These are phyloP conservation scores for Drosophila yakuba DNA, from an alignment of 1,140 invertebrate genomes.

Conservation along the genomic window DNA sequence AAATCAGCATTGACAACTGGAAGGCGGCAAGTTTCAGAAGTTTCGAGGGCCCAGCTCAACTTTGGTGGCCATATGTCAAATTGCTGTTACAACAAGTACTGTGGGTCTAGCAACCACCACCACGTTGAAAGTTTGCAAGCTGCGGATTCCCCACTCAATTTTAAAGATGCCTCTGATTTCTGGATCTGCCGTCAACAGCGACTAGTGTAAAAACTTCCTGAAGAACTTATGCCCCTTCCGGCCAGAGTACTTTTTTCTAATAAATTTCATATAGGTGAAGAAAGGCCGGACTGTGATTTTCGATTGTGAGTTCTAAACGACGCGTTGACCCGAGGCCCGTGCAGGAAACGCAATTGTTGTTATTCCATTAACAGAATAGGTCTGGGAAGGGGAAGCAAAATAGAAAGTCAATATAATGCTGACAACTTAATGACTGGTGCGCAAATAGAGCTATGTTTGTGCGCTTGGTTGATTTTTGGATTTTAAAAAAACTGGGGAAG, in stretches of 20 bases:
- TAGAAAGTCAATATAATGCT: conserved; percentile 74
- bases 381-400: conserved; percentile 25
- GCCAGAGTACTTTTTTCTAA: conserved; percentile 62
- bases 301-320: conserved; percentile 46
- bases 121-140: background rate
- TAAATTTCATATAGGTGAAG: conserved; percentile 34
- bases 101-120: conserved; percentile 8
- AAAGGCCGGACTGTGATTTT: conserved; percentile 17
- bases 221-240: conserved; percentile 39
- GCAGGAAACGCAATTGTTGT: conserved; percentile 47
- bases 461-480: background rate
- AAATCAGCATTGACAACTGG: conserved; percentile 63
- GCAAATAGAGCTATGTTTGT: conserved; percentile 17
- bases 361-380: conserved; percentile 50
- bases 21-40: conserved; percentile 44
- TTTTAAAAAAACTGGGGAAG: background rate
- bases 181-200: background rate
- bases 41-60: conserved; percentile 37
- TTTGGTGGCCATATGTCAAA: conserved; percentile 69
- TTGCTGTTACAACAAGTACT: conserved; percentile 64
- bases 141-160: conserved; percentile 42
- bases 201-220: conserved; percentile 30
- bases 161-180: conserved; percentile 45
- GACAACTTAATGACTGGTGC: conserved; percentile 56
- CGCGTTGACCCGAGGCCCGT: conserved; percentile 44